Percentiles rank a stretch among this genome's conserved stretches.
Conservation (phyloP, 2,113 vertebrate genomes). For the Sturnira hondurensis region DNA sequence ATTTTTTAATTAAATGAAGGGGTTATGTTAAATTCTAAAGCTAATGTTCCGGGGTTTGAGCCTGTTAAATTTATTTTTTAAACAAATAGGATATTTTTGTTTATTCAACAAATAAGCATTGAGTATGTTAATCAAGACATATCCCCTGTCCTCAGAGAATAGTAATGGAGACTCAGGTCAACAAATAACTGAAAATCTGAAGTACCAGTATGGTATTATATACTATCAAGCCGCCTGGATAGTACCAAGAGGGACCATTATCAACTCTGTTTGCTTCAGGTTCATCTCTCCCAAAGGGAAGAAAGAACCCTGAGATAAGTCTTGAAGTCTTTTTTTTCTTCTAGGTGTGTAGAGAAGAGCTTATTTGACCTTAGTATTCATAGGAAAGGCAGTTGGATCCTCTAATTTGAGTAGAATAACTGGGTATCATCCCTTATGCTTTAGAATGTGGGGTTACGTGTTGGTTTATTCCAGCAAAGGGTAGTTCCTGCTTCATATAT, state of each 20-base stretch:
- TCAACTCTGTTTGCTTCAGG: neutral
- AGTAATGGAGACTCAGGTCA: neutral
- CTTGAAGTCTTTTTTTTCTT: neutral
- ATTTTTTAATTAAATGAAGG: conserved; percentile 6
- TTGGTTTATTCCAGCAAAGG: neutral
- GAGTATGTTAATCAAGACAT: neutral
- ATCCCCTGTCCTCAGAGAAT: neutral
- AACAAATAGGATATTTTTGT: neutral
- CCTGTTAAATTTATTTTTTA: neutral
- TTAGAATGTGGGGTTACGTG: neutral
- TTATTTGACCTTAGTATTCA: neutral
- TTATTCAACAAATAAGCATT: neutral
- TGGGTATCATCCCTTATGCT: neutral
- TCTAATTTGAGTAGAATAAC: neutral
- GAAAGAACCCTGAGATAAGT: neutral
- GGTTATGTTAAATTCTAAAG: neutral
- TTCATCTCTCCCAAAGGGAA: neutral
- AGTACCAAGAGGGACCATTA: neutral
- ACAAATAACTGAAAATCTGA: neutral
- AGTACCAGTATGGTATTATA: neutral
- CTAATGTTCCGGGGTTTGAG: neutral
- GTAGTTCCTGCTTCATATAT: neutral
- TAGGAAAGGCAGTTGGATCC: neutral
- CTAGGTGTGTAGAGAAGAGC: neutral
- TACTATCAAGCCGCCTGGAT: neutral